Base-by-base conservation (phyloP, 2,113 vertebrate genomes). In the Trachemys scripta region DNA sequence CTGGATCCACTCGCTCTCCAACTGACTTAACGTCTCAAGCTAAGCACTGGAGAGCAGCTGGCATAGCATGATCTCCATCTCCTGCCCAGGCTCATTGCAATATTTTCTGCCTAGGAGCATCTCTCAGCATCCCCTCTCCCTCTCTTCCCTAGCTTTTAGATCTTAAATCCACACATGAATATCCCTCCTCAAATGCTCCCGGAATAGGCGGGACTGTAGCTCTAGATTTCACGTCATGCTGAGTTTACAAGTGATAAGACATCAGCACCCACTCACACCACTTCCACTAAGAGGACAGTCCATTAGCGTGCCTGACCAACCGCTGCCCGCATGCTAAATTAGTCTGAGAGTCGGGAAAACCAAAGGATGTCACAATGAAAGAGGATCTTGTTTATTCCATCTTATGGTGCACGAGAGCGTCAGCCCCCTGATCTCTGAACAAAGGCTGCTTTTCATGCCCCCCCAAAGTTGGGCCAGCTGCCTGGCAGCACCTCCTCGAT, bases 401-500 rank as follows among this genome's bases (percentile, higher is more conserved):
- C 85, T 88, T 85, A 38, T 1, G 2, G 87, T 27, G 57, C 0
- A 1, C 25, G 49, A 47, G 4, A 72, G 47, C 78, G 42, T 82
- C 82, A 11, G 38, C 47, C 89, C 93, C 92, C 95, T 83, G 87
- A 96, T 90, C 93, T 87, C 96, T 42, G n/a, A 72, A 72, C 16
- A 20, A 38, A 20, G 65, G 96, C 89, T 78, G 35, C 84, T 45
- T 82, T 29, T 38, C 19, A 27, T 89, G 91, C 6, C 53, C 24
- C 24, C 24, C 84, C 53, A 72, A 89, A 94, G 88, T 84, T 45
- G 45, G 72, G 56, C 95, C 94, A 93, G 96, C 96, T 96, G 96
- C 96, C 95, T 80, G 81, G 88, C 89, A 90, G 12, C 69, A 79
- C 59, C 92, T 81, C 92, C 6, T 87, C 8, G 75, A n/a, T 78